Evolutionary conservation across 2,888 invertebrate genomes (phyloP), one percentile per base, ranked within the genome.

Genomic region (Pelosia muscerda): DNA sequence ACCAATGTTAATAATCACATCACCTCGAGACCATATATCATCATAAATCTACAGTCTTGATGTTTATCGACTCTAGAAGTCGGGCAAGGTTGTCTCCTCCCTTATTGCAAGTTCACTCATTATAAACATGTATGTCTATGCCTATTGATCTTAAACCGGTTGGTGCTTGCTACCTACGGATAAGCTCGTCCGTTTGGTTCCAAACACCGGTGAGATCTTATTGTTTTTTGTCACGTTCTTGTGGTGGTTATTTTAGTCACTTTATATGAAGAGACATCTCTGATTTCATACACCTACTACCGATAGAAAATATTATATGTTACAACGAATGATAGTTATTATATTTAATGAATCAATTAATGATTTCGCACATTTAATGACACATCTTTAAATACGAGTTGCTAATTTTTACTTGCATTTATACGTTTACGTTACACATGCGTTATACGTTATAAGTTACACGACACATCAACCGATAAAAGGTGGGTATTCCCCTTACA

Each of bases 11-110:
- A 76, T 76, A 78, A 66, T 79, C 79, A 78, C 78, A 78, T 82
- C 74, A 75, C 78, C 78, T 81, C 78, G 77, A 71, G 58, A 71
- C 65, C 31, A 68, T 77, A 80, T 86, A 86, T 84, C 87, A 87
- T 87, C 85, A 84, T 86, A 86, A 84, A 86, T 85, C 84, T 86
- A 83, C 82, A 80, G 74, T 79, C 73, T 49, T 81, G 85, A 87
- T 87, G 84, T 81, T 85, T 87, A 87, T 86, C 85, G 81, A 80
- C 80, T 66, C 81, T 78, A 81, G 81, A 90, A 84, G 84, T 85
- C 88, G 90, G 86, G 89, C 91, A 90, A 91, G 91, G 91, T 73
- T 86, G 85, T 80, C 89, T 86, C 88, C 89, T 88, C 88, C 89
- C 86, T 79, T 74, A 69, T 73, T 77, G 74, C 82, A 83, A 83